Base-by-base conservation (phyloP, 2,888 invertebrate genomes). In the Rhagonycha fulva region DNA sequence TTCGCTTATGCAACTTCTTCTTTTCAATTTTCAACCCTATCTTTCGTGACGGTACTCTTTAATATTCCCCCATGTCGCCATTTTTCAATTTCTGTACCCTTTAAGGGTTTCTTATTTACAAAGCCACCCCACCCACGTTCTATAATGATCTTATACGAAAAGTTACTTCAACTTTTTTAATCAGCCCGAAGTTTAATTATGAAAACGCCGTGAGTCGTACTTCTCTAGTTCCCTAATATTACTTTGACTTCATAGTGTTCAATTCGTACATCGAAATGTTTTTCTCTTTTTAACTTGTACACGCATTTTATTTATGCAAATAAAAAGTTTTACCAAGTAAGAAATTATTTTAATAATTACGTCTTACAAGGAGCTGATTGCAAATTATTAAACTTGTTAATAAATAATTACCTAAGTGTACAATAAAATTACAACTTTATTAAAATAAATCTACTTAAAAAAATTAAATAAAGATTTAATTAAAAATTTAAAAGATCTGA, bases 81-180 rank as follows among this genome's bases (percentile, higher is more conserved):
- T 84, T 83, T 83, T 84, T 83, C 83, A 83, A 83, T 83, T 83
- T 82, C 81, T 79, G 80, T 80, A 82, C 81, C 83, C 82, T 83
- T 82, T 80, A 79, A 82, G 83, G 82, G 82, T 81, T 84, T 83
- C 84, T 83, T 83, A 84, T 84, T 84, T 83, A 83, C 82, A 82
- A 82, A 81, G 81, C 76, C 80, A 80, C 78, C 81, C 80, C 75
- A 74, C 77, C 79, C 74, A 71, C 80, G 77, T 78, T 77, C 79
- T 81, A 81, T 84, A 84, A 84, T 84, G 83, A 84, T 84, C 84
- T 84, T 84, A 83, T 83, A 82, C 81, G 80, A 81, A 83, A 84
- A 84, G 84, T 84, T 84, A 82, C 83, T 83, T 82, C 81, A 84
- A 84, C 84, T 84, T 84, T 84, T 84, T 84, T 84, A 84, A 84